A percentile compares a stretch with the other conserved stretches of the same genome.
Conservation (phyloP, 2,797 vertebrate genomes). For the Neoniphon sammara region DNA sequence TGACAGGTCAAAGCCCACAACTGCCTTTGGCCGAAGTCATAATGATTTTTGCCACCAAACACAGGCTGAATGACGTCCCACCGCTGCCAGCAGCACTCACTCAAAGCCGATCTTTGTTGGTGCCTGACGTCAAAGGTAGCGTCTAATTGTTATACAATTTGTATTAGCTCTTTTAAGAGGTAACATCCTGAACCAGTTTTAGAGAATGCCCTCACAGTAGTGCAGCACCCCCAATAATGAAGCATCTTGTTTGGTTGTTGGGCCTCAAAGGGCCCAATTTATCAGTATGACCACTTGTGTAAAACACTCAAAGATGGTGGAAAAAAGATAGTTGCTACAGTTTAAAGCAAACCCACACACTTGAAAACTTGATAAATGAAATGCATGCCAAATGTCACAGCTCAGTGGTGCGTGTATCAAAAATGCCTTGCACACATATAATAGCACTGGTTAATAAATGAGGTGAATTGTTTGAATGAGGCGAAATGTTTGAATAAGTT, state of each 20-base stretch:
- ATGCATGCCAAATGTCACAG: not conserved
- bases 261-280: not conserved
- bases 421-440: not conserved
- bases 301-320: not conserved
- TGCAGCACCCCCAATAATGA: not conserved
- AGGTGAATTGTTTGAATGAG: not conserved
- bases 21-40: conserved; percentile 29
- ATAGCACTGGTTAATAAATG: not conserved
- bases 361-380: not conserved
- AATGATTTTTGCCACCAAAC: conserved; percentile 58
- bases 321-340: not conserved
- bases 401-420: no score
- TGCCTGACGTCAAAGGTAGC: conserved; percentile 28
- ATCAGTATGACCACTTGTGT: conserved; percentile 7
- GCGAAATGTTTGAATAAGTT: not conserved
- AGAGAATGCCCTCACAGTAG: not conserved
- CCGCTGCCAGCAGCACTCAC: conserved; percentile 7
- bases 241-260: conserved; percentile 10
- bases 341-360: not conserved
- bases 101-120: conserved; percentile 27
- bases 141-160: conserved; percentile 9
- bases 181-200: not conserved
- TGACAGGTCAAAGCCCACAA: conserved; percentile 20
- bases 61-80: conserved; percentile 40
- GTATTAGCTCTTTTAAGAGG: conserved; percentile 8